Percentiles rank a stretch among this genome's conserved stretches.
Evolutionary conservation across 2,888 invertebrate species (phyloP).

Genomic region (Maniola hyperantus): DNA sequence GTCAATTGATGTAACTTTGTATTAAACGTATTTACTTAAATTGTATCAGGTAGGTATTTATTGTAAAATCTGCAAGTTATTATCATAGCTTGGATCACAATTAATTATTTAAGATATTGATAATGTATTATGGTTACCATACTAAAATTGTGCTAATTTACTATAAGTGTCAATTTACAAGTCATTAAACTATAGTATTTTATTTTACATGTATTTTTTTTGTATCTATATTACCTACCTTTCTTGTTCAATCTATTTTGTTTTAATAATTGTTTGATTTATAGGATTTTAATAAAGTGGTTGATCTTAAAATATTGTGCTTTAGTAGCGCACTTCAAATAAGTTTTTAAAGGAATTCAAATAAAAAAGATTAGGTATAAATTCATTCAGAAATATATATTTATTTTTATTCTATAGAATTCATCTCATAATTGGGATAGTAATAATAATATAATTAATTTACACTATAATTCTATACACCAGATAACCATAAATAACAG

Average conservation of each 20-base stretch:
- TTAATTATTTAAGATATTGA: background rate
- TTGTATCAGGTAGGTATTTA: background rate
- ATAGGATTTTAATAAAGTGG: too few species aligned
- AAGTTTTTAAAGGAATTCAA: background rate
- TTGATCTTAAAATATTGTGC: too few species aligned
- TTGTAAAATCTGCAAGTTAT: background rate
- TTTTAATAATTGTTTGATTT: too few species aligned
- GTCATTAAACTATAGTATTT: slow-evolving; percentile 13
- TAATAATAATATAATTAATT: slow-evolving; percentile 33
- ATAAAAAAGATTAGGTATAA: background rate
- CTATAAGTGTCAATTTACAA: background rate
- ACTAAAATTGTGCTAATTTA: background rate
- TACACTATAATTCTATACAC: slow-evolving; percentile 30
- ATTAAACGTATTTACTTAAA: background rate
- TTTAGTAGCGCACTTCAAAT: too few species aligned
- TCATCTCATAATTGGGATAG: slow-evolving; percentile 31
- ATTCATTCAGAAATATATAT: slow-evolving; percentile 25
- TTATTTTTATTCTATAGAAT: slow-evolving; percentile 38
- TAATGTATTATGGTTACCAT: background rate
- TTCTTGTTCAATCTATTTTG: background rate
- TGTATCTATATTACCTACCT: background rate
- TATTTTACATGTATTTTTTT: background rate
- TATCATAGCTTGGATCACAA: too few species aligned
- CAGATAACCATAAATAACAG: slow-evolving; percentile 10
- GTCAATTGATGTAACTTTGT: slow-evolving; percentile 13